A percentile compares a stretch with the other conserved stretches of the same genome.
Evolutionary conservation across 1,140 invertebrate genomes (phyloP).

Genomic region (Diabrotica undecimpunctata): DNA sequence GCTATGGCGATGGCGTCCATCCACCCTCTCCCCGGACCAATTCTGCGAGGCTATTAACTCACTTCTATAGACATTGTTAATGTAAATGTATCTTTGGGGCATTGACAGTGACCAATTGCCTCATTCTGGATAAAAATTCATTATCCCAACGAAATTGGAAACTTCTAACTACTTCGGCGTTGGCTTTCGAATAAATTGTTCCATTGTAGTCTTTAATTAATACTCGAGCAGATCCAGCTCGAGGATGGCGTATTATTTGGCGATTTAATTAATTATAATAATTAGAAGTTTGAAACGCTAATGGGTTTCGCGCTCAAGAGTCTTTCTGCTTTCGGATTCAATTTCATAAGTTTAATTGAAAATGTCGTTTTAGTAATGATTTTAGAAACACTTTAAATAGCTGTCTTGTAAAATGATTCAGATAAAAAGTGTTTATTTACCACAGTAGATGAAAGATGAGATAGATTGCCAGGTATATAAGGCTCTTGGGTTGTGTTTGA

Average conservation of each 20-base stretch:
- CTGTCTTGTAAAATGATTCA: too few relatives aligned
- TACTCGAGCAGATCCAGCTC: slow-evolving; percentile 34
- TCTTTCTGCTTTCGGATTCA: slow-evolving; percentile 15
- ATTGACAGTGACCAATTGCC: slow-evolving; percentile 48
- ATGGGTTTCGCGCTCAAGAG: slow-evolving; percentile 12
- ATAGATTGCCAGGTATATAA: too few relatives aligned
- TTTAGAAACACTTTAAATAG: slow-evolving; percentile 1
- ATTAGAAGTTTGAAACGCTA: slow-evolving; percentile 24
- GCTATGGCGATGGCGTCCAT: slow-evolving; percentile 13
- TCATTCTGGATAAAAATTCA: slow-evolving; percentile 47
- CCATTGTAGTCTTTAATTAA: slow-evolving; percentile 45
- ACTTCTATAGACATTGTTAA: slow-evolving; percentile 45
- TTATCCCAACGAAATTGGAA: slow-evolving; percentile 45
- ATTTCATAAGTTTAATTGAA: slow-evolving; percentile 18
- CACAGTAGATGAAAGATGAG: too few relatives aligned
- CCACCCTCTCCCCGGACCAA: slow-evolving; percentile 21
- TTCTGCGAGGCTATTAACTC: slow-evolving; percentile 44
- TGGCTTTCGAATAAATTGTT: slow-evolving; percentile 39
- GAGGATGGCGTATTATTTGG: slow-evolving; percentile 35
- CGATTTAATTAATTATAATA: slow-evolving; percentile 35
- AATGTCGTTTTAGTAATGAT: slow-evolving; percentile 11
- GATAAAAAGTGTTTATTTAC: too few relatives aligned
- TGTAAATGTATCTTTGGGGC: slow-evolving; percentile 47
- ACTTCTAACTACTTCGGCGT: slow-evolving; percentile 38
- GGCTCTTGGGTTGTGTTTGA: too few relatives aligned